Evolutionary conservation across 2,888 invertebrate species (phyloP), one percentile per base, ranked within the genome.

Genomic region (Hirtodrosophila cameraria): DNA sequence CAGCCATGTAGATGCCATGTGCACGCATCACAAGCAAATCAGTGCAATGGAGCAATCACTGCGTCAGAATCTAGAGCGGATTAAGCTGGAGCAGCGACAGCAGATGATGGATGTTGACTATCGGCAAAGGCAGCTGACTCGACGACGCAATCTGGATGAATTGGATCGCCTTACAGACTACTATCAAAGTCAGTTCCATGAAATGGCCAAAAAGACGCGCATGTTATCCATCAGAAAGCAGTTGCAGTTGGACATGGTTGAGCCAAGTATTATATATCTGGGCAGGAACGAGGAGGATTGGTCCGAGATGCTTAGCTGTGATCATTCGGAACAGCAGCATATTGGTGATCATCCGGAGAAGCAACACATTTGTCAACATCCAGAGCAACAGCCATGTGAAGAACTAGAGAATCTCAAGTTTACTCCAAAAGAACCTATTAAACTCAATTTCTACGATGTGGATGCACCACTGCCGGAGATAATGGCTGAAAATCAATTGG

Each of bases 1-100:
- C 0, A 20, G 9, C 0, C 53, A 72, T 2, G 46, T 57, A 15
- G 23, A 55, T 2, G 30, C 50, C 5, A 13, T 77, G 33, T 87
- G 81, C 45, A 13, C 6, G 8, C 59, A 75, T 20, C 88, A 89
- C 18, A 71, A 48, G 28, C 18, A 38, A 5, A 43, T 80, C 0
- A 36, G 62, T 3, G 25, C 54, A 6, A 38, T 80, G 52, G 72
- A 87, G 36, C 25, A 65, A 1, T 75, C 73, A 0, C 43, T 83
- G 9, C 43, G 46, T 0, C 1, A 1, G 0, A 45, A 66, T 4
- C 31, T 78, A 28, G 43, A 55, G 1, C 11, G 12, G 3, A 13
- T 80, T 1, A 78, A 80, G 16, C 31, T n/a, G 4, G 35, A 63
- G 0, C 53, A 70, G 23, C 48, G 50, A 7, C 25, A 66, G 2